Base-by-base conservation (phyloP, 2,888 invertebrate species). In the Drosophila anomalata region DNA sequence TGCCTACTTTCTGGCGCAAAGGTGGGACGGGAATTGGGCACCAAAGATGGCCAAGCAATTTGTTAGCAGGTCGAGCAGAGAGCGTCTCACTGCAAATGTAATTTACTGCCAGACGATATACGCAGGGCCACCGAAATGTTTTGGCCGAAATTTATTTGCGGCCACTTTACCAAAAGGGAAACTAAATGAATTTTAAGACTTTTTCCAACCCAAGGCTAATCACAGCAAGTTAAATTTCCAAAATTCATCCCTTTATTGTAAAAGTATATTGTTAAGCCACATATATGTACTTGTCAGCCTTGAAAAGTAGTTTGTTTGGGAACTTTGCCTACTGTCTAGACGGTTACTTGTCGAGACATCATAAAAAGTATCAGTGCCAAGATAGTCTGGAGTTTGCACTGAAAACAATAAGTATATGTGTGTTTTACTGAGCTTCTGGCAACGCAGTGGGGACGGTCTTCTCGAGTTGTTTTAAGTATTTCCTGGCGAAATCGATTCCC, bases 401-500 rank as follows among this genome's bases (percentile, higher is more conserved):
- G 36, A 5, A 36, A 7, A 14, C n/a, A 14, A 36, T 12, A 12
- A 11, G 12, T 33, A 11, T 11, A 6, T 36, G n/a, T 36, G 2
- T 7, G 7, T 7, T n/a, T 20, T 42, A 42, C 20, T 42, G 42
- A 7, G 14, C 14, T 20, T 17, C 20, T 3, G 54, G 54, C 54
- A 54, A 9, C 17, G 44, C 44, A n/a, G 42, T 20, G 3, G 44
- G 7, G 0, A 53, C 3, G 12, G 7, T 26, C 12, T 53, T 22
- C 11, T 53, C 14, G 9, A 22, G n/a, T 9, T 22, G 22, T 22
- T 47, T 2, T 14, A 62, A 57, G 66, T 22, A 63, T 70, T 78
- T 79, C 44, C 50, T 73, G 52, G 75, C 73, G 90, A 95, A 96
- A 9, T 97, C 95, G 80, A 96, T 96, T 54, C 99, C 99, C 78